phyloP scores from a whole-genome alignment of 2,797 vertebrate genomes.

The Oceanodroma leucorhoa region DNA sequence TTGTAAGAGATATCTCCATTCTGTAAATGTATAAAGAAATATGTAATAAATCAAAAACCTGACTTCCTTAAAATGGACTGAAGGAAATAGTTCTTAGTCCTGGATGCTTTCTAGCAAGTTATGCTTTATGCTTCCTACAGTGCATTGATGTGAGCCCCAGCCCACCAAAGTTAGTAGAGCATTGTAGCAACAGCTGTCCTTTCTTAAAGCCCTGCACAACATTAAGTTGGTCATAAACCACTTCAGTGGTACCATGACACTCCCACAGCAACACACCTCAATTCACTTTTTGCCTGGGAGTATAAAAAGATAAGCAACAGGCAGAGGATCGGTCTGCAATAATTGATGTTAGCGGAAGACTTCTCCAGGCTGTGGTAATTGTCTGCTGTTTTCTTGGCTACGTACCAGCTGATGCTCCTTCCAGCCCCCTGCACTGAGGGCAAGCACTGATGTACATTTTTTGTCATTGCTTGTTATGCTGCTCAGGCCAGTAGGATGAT shows the following conservation, averaged over 20 bases:
- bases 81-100: not conserved
- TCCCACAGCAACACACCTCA: not conserved
- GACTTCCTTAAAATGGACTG: not conserved
- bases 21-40: not conserved
- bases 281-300: not conserved
- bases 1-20: not conserved
- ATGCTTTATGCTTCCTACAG: not conserved
- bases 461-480: not conserved
- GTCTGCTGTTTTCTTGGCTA: not conserved
- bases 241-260: not conserved
- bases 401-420: not conserved
- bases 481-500: not conserved
- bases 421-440: not conserved
- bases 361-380: not conserved
- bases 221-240: not conserved
- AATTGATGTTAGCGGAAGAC: not conserved
- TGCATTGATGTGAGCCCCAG: not conserved
- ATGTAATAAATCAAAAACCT: not conserved
- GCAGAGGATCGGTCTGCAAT: not conserved
- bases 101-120: not conserved
- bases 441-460: not conserved
- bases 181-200: fast-evolving
- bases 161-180: not conserved
- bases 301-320: not conserved
- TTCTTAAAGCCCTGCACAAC: not conserved